phyloP scores from a whole-genome alignment of 1,140 invertebrate genomes.

The Kradibia gibbosae region DNA sequence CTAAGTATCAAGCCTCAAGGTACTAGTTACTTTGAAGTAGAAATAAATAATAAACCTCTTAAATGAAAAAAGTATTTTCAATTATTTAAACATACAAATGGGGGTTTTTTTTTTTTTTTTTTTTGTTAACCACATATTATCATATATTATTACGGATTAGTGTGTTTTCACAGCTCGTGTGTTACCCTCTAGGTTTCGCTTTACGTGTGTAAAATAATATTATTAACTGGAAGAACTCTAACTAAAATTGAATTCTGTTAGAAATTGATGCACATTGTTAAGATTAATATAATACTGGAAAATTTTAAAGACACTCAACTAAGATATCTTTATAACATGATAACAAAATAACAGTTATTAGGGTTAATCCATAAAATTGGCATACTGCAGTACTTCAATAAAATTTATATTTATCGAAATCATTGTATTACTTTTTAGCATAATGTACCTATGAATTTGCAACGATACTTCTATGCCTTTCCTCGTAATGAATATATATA shows the following conservation, averaged over 20 bases:
- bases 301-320: background rate
- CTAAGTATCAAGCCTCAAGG: background rate
- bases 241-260: too few species aligned
- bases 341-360: constrained; percentile 2
- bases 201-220: too few species aligned
- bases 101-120: too few species aligned
- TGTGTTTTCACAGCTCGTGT: too few species aligned
- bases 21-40: background rate
- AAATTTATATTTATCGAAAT: background rate
- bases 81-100: background rate
- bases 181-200: too few species aligned
- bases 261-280: background rate
- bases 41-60: background rate
- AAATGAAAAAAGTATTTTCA: background rate
- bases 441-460: background rate
- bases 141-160: too few species aligned
- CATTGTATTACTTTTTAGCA: background rate
- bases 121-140: too few species aligned
- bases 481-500: too few species aligned
- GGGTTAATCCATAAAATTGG: constrained; percentile 3
- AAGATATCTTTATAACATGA: constrained; percentile 1
- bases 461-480: too few species aligned
- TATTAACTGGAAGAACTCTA: too few species aligned
- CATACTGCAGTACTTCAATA: background rate
- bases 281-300: constrained; percentile 4